Conservation (phyloP, 2,888 invertebrate species). For the Hipparchia sbordonii region DNA sequence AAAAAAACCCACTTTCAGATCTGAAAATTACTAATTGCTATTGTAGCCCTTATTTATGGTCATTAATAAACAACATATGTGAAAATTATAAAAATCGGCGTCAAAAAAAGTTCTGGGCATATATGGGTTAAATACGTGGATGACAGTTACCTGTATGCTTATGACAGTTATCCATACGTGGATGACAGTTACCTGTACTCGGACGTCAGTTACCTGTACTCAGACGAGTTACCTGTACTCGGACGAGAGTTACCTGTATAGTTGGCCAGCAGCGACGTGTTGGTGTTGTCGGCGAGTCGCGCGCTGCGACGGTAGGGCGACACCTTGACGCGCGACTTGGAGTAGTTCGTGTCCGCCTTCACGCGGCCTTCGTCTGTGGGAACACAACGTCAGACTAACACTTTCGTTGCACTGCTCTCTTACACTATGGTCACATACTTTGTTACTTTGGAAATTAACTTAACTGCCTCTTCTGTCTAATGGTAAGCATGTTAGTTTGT, state of each 20-base stretch:
- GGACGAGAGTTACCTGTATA: constrained; percentile 61
- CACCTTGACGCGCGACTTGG: constrained; percentile 74
- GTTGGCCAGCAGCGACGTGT: constrained; percentile 65
- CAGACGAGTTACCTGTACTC: neutral
- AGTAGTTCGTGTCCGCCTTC: constrained; percentile 73
- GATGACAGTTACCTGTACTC: neutral
- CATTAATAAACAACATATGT: too few relatives aligned
- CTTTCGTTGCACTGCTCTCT: constrained; percentile 50
- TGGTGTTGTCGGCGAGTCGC: constrained; percentile 60
- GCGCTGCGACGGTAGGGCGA: constrained; percentile 72
- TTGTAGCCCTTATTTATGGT: too few relatives aligned
- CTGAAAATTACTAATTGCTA: too few relatives aligned
- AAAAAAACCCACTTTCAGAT: too few relatives aligned
- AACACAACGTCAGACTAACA: constrained; percentile 52
- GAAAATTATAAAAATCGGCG: too few relatives aligned
- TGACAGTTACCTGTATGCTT: neutral
- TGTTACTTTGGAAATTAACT: too few relatives aligned
- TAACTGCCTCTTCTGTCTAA: too few relatives aligned
- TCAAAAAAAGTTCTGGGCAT: too few relatives aligned
- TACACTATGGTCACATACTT: neutral
- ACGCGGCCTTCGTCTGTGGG: constrained; percentile 54
- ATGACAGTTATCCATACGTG: neutral
- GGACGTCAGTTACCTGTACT: neutral
- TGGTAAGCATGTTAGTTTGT: too few relatives aligned
- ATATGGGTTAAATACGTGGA: neutral